Base-by-base conservation (phyloP, 2,797 vertebrate genomes). In the Hirundo rustica region DNA sequence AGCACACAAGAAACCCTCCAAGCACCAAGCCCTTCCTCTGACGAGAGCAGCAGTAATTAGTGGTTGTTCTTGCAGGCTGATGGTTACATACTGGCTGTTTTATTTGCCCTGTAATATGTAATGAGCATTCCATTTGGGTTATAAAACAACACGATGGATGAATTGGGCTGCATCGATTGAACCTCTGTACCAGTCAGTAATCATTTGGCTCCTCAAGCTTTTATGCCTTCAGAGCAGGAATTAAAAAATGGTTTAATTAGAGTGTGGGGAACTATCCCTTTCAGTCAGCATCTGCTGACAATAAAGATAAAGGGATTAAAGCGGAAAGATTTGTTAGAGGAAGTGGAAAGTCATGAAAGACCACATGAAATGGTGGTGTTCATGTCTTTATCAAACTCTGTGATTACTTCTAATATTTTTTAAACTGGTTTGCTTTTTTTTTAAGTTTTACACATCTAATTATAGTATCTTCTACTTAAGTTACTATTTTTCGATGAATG, bases 171-270 rank as follows among this genome's bases (percentile, higher is more conserved):
- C 94, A 97, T 97, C 8, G 82, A 97, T 96, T 95, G 94, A 68
- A 68, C 72, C 88, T 96, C 93, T 91, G 85, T 64, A 93, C 61
- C 23, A 93, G 81, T 95, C 91, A 92, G 92, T 87, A 96, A 97
- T 97, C 65, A 82, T 96, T 97, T 96, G 94, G 84, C 68, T 97
- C 97, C 93, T 92, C 75, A 68, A 94, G 91, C 40, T 64, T 92
- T 96, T 92, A 87, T 92, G 94, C 79, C 62, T 65, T 85, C 16
- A 74, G 62, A 96, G 70, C 88, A 36, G 47, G 85, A 97, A 95
- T 94, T 97, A 86, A 97, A 97, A 97, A 96, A 95, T 96, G 53
- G 78, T 86, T 97, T 97, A 96, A 97, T 98, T 97, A 97, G 48
- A 96, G 83, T 50, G 51, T 77, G 42, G 77, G 50, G 78, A 97